Evolutionary conservation across 2,797 vertebrate genomes (phyloP).

Genomic region (Spinibarbus caldwelli): DNA sequence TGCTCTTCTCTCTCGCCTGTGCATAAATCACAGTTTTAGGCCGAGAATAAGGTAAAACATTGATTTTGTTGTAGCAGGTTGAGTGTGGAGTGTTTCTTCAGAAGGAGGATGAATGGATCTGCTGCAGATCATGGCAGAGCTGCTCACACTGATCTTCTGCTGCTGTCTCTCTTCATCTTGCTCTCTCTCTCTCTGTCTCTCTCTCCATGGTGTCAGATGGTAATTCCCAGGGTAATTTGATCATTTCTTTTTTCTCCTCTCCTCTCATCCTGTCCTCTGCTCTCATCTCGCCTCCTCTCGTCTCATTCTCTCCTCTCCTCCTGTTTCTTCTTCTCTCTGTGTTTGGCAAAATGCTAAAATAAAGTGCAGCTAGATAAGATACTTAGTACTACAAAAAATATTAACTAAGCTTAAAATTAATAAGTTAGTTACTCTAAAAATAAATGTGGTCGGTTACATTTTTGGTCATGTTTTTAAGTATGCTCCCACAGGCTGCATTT

Average conservation of each 20-base stretch:
- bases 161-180: conserved; percentile 21
- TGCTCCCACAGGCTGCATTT: neutral
- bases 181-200: neutral
- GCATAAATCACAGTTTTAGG: conserved; percentile 71
- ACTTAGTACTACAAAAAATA: neutral
- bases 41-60: conserved; percentile 67
- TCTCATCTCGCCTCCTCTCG: neutral
- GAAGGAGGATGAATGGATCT: conserved; percentile 60
- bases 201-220: neutral
- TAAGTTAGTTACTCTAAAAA: neutral
- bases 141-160: neutral
- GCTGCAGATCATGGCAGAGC: conserved; percentile 58
- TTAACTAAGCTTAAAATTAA: neutral
- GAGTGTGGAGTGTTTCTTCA: conserved; percentile 51
- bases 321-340: neutral
- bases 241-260: conserved; percentile 15
- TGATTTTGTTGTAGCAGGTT: conserved; percentile 70
- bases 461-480: neutral
- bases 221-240: conserved; percentile 9
- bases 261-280: neutral
- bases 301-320: neutral
- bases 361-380: neutral
- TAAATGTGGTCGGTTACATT: neutral
- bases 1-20: conserved; percentile 62
- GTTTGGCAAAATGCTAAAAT: neutral